These are phyloP conservation scores for Macaria liturata DNA, from an alignment of 2,888 invertebrate species.

Conservation along the genomic window DNA sequence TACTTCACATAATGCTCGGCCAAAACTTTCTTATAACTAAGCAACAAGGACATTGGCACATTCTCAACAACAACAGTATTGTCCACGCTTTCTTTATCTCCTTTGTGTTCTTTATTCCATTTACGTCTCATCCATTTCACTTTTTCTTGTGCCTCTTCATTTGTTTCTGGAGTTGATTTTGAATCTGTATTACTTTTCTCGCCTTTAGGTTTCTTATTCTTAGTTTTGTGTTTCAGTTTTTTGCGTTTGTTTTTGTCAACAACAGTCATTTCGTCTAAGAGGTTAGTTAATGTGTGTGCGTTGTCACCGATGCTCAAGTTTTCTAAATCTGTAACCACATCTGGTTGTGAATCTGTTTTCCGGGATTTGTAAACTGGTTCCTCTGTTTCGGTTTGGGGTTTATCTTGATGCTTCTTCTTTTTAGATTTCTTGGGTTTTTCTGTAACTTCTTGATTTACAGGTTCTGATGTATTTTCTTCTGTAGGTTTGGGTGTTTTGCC, in stretches of 20 bases:
- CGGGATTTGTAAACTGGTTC: slow-evolving; percentile 52
- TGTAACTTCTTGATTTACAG: slow-evolving; percentile 29
- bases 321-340: slow-evolving; percentile 59
- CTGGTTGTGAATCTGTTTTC: slow-evolving; percentile 54
- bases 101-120: slow-evolving; percentile 69
- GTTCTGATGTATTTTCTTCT: slow-evolving; percentile 32
- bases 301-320: slow-evolving; percentile 70
- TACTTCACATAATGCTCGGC: slow-evolving; percentile 61
- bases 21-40: slow-evolving; percentile 57
- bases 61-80: slow-evolving; percentile 63
- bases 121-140: slow-evolving; percentile 65
- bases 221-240: slow-evolving; percentile 49
- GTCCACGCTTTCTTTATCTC: slow-evolving; percentile 38
- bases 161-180: slow-evolving; percentile 14
- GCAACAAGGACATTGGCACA: slow-evolving; percentile 59
- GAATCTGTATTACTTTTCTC: slow-evolving; percentile 29
- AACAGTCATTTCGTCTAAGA: slow-evolving; percentile 72
- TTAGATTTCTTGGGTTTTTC: slow-evolving; percentile 46
- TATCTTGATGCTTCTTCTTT: slow-evolving; percentile 53
- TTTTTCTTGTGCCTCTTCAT: slow-evolving; percentile 54
- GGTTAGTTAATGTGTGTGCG: slow-evolving; percentile 60
- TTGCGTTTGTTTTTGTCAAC: slow-evolving; percentile 62
- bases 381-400: slow-evolving; percentile 31
- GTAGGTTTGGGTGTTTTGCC: slow-evolving; percentile 40
- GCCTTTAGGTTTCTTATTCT: slow-evolving; percentile 41